Conservation (phyloP, 2,113 vertebrate species). For the Eulemur macaco region DNA sequence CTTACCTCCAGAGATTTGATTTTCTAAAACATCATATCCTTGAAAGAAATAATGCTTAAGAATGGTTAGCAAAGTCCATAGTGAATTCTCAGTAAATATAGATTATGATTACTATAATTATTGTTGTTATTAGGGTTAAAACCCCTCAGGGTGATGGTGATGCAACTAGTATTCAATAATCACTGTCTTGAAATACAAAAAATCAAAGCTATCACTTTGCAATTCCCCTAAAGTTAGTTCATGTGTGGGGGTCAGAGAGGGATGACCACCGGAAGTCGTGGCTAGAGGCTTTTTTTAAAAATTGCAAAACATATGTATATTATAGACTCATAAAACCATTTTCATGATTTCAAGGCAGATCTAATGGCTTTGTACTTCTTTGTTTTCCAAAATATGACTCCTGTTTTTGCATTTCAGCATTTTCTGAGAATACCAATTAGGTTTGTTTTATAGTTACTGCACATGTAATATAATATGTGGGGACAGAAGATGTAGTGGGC, state of each 20-base stretch:
- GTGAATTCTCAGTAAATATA: not conserved
- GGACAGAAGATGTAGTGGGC: not conserved
- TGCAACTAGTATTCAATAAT: not conserved
- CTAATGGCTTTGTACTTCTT: not conserved
- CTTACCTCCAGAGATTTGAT: not conserved
- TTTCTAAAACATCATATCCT: not conserved
- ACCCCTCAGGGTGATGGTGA: not conserved
- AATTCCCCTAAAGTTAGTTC: not conserved
- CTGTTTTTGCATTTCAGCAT: not conserved
- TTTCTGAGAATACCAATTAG: not conserved
- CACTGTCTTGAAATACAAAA: not conserved
- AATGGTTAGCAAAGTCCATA: not conserved
- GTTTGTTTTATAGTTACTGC: not conserved
- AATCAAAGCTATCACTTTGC: accelerated
- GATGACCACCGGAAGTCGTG: not conserved
- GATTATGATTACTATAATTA: not conserved
- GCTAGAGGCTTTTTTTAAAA: not conserved
- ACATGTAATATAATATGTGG: not conserved
- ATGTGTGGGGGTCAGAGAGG: too few relatives aligned
- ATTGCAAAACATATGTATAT: not conserved
- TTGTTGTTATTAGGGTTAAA: not conserved
- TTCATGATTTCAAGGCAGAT: not conserved
- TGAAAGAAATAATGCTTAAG: not conserved
- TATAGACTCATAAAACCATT: not conserved
- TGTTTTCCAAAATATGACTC: not conserved